Evolutionary conservation across 2,888 invertebrate species (phyloP).

Genomic region (Drosophila paranaensis): DNA sequence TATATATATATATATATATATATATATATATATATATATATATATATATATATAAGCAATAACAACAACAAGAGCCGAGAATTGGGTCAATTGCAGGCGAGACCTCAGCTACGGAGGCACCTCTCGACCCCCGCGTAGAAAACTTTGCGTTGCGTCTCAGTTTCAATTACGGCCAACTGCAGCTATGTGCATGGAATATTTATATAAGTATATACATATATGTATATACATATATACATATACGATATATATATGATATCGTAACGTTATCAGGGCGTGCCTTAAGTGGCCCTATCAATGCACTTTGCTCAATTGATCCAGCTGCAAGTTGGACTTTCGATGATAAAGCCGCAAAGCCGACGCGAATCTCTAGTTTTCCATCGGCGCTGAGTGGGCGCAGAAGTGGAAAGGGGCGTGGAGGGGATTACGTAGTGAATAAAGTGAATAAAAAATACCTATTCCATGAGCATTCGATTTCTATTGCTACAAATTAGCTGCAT

Average conservation of each 20-base stretch:
- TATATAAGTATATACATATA: background rate
- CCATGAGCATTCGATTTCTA: background rate
- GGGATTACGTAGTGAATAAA: background rate
- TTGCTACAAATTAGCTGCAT: no score
- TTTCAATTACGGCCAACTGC: slow-evolving; percentile 48
- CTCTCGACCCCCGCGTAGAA: slow-evolving; percentile 13
- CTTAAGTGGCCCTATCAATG: slow-evolving; percentile 35
- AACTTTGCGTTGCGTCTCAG: slow-evolving; percentile 40
- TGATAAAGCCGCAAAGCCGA: slow-evolving; percentile 10
- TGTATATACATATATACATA: background rate
- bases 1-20: background rate
- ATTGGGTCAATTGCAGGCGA: slow-evolving; percentile 63
- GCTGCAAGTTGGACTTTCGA: slow-evolving; percentile 28
- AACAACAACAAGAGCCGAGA: slow-evolving; percentile 18
- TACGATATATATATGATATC: slow-evolving; percentile 16
- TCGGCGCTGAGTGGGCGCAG: background rate
- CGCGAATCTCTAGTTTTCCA: background rate
- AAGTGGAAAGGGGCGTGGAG: no score
- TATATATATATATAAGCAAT: slow-evolving; percentile 5
- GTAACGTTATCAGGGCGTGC: slow-evolving; percentile 19
- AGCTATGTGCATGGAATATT: slow-evolving; percentile 6
- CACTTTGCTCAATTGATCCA: slow-evolving; percentile 40
- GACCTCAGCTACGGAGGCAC: slow-evolving; percentile 23
- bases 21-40: background rate
- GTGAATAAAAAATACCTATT: background rate